These are phyloP conservation scores for Champsocephalus esox DNA, from an alignment of 2,797 vertebrate genomes.

Conservation along the genomic window DNA sequence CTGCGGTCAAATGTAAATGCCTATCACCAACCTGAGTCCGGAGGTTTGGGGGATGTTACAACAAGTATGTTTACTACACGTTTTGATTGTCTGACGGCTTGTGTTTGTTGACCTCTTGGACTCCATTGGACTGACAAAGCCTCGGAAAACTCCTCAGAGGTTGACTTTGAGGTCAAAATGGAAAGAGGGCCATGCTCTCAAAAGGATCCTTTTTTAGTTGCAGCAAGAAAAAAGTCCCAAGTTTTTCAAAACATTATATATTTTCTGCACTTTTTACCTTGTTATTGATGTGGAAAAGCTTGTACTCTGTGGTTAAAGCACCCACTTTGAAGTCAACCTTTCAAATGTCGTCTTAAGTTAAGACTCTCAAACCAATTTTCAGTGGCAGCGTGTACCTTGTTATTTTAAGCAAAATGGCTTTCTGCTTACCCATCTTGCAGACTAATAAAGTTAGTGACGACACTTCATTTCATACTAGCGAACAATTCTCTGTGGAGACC, in stretches of 20 bases:
- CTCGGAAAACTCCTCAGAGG: neutral
- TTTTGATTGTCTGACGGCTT: neutral
- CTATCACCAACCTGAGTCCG: neutral
- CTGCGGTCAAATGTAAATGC: neutral
- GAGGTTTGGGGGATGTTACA: too few relatives aligned
- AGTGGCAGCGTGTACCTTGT: neutral
- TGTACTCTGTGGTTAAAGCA: neutral
- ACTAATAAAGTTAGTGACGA: too few relatives aligned
- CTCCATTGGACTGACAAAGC: neutral
- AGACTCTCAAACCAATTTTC: neutral
- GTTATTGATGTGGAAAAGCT: neutral
- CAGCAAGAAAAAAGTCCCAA: neutral
- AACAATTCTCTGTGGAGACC: too few relatives aligned
- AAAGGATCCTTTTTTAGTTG: too few relatives aligned
- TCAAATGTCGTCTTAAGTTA: neutral
- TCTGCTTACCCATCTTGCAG: too few relatives aligned
- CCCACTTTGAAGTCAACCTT: neutral
- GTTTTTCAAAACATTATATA: neutral
- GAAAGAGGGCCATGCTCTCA: neutral
- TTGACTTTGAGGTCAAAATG: neutral
- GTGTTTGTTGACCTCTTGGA: neutral
- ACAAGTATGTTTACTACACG: neutral
- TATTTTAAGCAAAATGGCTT: neutral
- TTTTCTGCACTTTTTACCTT: neutral
- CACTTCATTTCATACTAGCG: neutral